Evolutionary conservation across 1,140 invertebrate genomes (phyloP), one percentile per base, ranked within the genome.

Genomic region (Nixonia krombeini): DNA sequence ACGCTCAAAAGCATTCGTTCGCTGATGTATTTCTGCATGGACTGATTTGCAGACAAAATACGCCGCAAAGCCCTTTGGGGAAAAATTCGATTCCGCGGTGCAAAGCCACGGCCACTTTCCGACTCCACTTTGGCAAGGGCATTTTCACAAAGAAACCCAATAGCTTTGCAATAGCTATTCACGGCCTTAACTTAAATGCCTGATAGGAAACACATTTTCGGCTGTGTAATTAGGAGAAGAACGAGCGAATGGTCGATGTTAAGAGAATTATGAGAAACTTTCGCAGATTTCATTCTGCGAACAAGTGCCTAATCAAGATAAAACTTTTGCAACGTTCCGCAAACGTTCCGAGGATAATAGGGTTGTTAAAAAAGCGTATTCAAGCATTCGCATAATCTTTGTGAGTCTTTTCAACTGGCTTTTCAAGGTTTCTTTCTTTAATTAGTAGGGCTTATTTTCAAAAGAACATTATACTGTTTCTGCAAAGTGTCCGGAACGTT

Each of bases 11-110:
- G 50, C 53, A 40, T 37, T 42, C 35, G 12, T 10, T 8, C 29
- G 10, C 29, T 40, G 49, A 50, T 42, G 59, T 59, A 51, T 62
- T 53, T 63, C 41, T 25, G 12, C 8, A 35, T 37, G 28, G 21
- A 40, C 31, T 56, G 64, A 61, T 58, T 46, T 31, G 41, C 50
- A 26, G 47, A 56, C 46, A 52, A 57, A 57, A 57, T 57, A 41
- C 47, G 13, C 29, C 13, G 13, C 25, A 58, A 58, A 58, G 53
- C 42, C 49, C 55, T 66, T 66, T 66, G 53, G 35, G 12, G 33
- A 58, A 58, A 58, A 58, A 58, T 53, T 58, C 53, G 55, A 58
- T 66, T 64, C 26, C 26, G 12, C 13, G n/a, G 42, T 12, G 26
- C 42, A 45, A 45, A 45, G 42, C 23, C 21, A 13, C 4, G 29